Evolutionary conservation across 2,113 vertebrate species (phyloP), one percentile per base, ranked within the genome.

Genomic region (Apteryx mantelli): DNA sequence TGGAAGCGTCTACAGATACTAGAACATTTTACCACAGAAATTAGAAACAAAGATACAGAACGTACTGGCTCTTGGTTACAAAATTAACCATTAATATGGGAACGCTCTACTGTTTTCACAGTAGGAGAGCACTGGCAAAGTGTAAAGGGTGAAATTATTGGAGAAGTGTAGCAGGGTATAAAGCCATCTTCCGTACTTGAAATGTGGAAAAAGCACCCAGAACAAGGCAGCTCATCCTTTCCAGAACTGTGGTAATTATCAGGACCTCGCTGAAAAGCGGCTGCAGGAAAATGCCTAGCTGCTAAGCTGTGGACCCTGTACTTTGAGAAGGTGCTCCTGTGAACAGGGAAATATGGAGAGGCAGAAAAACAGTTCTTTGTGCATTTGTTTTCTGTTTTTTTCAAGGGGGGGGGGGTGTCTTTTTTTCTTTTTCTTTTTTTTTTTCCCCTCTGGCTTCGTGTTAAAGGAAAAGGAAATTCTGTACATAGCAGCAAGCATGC

Each of bases 341-440:
- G 56, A 58, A 32, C 56, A 58, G 56, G 16, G 32, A 32, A 58
- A 32, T 58, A 32, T 8, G 18, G 56, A 46, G 44, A 32, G 15
- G 56, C 30, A 58, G 56, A 28, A 58, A 9, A 18, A 30, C 56
- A 32, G 16, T 30, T 18, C 56, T 30, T 30, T 30, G 55, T 26
- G 17, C 30, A 15, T 36, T 66, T 81, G 48, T 1, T 13, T 79
- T 61, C 40, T 38, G 17, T 30, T 8, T 8, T 14, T 20, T 30
- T 15, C 12, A 36, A 28, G 19, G 30, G 11, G 24, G 30, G 11
- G 24, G 42, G 42, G 12, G 53, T 25, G 53, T 55, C 53, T 9
- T 11, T 1, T 7, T 44, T 22, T 34, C 40, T 8, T 3, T 1
- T 55, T 79, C n/a, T 44, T 32, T 1, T 4, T 13, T 18, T 16